Conservation (phyloP, 2,888 invertebrate species). For the Phyllotreta striolata region DNA sequence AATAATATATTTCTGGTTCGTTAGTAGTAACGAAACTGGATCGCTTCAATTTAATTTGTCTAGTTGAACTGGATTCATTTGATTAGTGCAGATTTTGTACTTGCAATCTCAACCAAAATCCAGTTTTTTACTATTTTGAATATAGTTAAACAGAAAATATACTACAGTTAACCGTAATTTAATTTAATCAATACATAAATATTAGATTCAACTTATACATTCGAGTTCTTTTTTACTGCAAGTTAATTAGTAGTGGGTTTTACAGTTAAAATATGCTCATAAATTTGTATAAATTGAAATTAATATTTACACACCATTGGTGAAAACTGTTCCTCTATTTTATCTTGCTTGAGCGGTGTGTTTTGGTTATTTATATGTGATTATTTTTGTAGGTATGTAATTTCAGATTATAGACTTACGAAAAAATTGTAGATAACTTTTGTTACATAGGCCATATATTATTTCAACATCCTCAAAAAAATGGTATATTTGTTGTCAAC, state of each 20-base stretch:
- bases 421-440: constrained; percentile 40
- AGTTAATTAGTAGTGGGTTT: no score
- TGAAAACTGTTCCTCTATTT: neutral
- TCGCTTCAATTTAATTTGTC: neutral
- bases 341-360: constrained; percentile 28
- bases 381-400: constrained; percentile 40
- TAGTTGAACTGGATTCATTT: no score
- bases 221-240: neutral
- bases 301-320: constrained; percentile 25
- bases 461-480: constrained; percentile 43
- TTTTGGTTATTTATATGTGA: constrained; percentile 36
- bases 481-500: constrained; percentile 46
- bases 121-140: constrained; percentile 30
- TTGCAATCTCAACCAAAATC: constrained; percentile 15
- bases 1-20: constrained; percentile 24
- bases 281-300: constrained; percentile 13
- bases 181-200: constrained; percentile 32
- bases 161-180: constrained; percentile 33
- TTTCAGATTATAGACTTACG: constrained; percentile 36
- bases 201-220: constrained; percentile 14
- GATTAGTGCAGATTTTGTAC: constrained; percentile 9
- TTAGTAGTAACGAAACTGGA: constrained; percentile 8
- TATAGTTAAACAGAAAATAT: constrained; percentile 32
- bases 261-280: constrained; percentile 4
- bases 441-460: constrained; percentile 42